Evolutionary conservation across 2,113 vertebrate genomes (phyloP).

Genomic region (Empidonax alnorum): DNA sequence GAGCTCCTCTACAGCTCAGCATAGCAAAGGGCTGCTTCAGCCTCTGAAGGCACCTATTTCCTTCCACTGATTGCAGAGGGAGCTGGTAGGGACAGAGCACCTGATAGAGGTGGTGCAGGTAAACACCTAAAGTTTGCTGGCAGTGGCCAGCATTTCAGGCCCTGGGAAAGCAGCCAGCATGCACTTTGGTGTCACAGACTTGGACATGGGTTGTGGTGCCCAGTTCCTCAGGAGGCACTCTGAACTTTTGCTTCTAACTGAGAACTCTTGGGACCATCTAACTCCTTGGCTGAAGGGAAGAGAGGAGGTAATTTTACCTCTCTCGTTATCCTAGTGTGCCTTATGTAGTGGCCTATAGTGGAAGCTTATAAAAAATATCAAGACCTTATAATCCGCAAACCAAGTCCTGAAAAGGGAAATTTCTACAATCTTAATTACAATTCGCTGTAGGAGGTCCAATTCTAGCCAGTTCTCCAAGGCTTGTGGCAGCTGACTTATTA

Average conservation of each 20-base stretch:
- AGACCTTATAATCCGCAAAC: neutral
- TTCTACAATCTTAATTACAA: constrained; percentile 45
- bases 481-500: constrained; percentile 59
- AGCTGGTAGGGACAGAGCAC: accelerated
- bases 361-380: neutral
- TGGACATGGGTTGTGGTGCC: accelerated
- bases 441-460: constrained; percentile 50
- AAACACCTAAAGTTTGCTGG: neutral
- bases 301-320: neutral
- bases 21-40: neutral
- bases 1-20: neutral
- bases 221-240: neutral
- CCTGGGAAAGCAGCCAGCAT: neutral
- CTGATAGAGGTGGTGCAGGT: neutral
- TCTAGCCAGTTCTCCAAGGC: constrained; percentile 25
- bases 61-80: accelerated
- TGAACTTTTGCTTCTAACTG: neutral
- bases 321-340: neutral
- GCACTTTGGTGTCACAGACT: neutral
- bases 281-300: neutral
- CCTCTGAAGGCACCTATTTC: neutral
- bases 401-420: constrained; percentile 32
- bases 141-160: neutral
- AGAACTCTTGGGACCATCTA: neutral
- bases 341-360: neutral